phyloP scores from a whole-genome alignment of 1,140 invertebrate genomes.

The Lanistes nyassanus region DNA sequence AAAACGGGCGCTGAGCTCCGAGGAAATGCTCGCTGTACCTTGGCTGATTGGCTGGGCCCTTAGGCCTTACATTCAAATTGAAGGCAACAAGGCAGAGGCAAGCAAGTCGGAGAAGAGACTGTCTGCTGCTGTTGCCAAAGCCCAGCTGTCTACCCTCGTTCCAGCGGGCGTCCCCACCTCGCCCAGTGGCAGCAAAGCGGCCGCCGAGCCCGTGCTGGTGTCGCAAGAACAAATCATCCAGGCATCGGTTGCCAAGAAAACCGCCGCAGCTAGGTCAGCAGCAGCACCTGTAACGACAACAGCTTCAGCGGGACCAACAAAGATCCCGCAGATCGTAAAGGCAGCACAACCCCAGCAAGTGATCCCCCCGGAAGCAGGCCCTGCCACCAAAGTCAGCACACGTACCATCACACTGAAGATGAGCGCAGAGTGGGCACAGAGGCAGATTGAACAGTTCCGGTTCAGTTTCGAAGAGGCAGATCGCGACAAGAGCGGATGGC shows the following conservation, averaged over 20 bases:
- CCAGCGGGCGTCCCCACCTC: too few relatives aligned
- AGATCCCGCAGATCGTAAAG: neutral
- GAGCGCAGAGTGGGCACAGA: slow-evolving; percentile 49
- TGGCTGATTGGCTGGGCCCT: slow-evolving; percentile 25
- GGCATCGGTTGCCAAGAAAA: neutral
- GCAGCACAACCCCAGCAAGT: neutral
- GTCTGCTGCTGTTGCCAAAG: too few relatives aligned
- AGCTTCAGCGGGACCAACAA: neutral
- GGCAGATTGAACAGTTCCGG: slow-evolving; percentile 47
- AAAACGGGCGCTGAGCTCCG: too few relatives aligned
- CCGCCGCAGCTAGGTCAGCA: neutral
- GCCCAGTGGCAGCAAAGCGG: too few relatives aligned
- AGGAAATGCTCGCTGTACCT: slow-evolving; percentile 12
- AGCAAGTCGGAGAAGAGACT: too few relatives aligned
- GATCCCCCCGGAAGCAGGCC: neutral
- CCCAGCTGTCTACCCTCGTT: too few relatives aligned
- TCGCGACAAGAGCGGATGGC: slow-evolving; percentile 53
- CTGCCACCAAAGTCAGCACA: slow-evolving; percentile 22
- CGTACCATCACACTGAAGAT: slow-evolving; percentile 36
- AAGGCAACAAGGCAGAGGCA: neutral
- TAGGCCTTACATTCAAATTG: slow-evolving; percentile 20
- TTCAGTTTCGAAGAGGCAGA: slow-evolving; percentile 53
- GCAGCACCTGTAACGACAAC: too few relatives aligned
- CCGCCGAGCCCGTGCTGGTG: too few relatives aligned
- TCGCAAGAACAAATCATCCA: neutral